Base-by-base conservation (phyloP, 2,888 invertebrate genomes). In the Andricus quercusramuli region DNA sequence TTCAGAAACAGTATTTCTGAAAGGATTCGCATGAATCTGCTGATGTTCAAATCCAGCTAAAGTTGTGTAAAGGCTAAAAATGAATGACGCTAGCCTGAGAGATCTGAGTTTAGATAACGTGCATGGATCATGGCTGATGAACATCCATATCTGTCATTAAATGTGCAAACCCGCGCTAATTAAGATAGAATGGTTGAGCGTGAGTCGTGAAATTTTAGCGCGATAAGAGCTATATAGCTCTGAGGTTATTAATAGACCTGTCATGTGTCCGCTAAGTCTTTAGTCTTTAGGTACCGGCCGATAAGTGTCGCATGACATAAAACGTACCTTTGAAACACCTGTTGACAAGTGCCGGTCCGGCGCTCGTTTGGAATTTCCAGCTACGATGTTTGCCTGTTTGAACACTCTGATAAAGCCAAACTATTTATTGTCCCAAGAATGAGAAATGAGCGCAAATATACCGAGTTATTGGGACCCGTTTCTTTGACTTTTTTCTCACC, bases 331-430 rank as follows among this genome's bases (percentile, higher is more conserved):
- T 56, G 74, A 74, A 74, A 83, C 83, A 82, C 81, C 83, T 83
- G 83, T 81, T 78, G 81, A 80, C 65, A 76, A 81, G 70, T 78
- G 81, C 81, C 78, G 76, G 80, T 79, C 79, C 79, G 78, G 82
- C 81, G 81, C 64, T 62, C 56, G 79, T 78, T 64, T 67, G 79
- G 79, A 82, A 82, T 80, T 80, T 79, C 78, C 80, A 80, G 65
- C 62, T 77, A 59, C 59, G 80, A 81, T 83, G 79, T 82, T 82
- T 83, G 81, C 81, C 78, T 83, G 80, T 83, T 83, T 83, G 83
- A 79, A 82, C 80, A 81, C 65, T 77, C 82, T 83, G 83, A 82
- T 83, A 83, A 83, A 79, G 81, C 77, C 77, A 41, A 77, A 77
- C 80, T 79, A 82, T 82, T 84, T 82, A 82, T 82, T 82, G 78